Base-by-base conservation (phyloP, 2,797 vertebrate genomes). In the Gallinago nigripennis region DNA sequence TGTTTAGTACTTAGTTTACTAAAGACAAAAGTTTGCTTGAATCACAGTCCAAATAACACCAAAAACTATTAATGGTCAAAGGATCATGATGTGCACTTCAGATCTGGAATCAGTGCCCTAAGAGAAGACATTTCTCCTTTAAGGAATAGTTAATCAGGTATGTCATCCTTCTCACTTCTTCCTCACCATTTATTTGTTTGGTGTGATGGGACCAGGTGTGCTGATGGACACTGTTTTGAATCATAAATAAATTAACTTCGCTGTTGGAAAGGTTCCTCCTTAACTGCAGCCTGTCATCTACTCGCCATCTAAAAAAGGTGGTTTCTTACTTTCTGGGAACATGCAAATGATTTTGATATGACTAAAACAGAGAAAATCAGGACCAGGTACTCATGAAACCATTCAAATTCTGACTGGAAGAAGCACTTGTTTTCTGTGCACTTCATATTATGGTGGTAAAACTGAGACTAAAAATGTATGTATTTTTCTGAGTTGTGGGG, bases 231-330 rank as follows among this genome's bases (percentile, higher is more conserved):
- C 45, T 95, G 78, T 92, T 96, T 83, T 95, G 71, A 95, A 91
- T 86, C 69, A 82, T 89, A 93, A 95, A 85, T 21, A 94, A 96
- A 96, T 96, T 88, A 95, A 81, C 31, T 88, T 83, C 25, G 43
- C 16, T 10, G 8, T 72, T 96, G 82, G 81, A 96, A 97, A 92
- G 33, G 58, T 43, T 43, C 5, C 57, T 10, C 58, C 45, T 70
- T 83, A 65, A 81, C 28, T 90, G 24, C 17, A 81, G 23, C 41
- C 70, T 91, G 15, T 50, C 19, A 69, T 90, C 76, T 46, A 90
- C 39, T 57, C 15, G 16, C 5, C 6, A 27, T 66, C 11, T 70
- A 35, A 81, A 91, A 76, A 80, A 84, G 18, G 65, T 72, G n/a
- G 18, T 88, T 95, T 86, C 35, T 93, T 88, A 65, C 91, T 86